Conservation (phyloP, 2,113 vertebrate species). For the Thymallus thymallus region DNA sequence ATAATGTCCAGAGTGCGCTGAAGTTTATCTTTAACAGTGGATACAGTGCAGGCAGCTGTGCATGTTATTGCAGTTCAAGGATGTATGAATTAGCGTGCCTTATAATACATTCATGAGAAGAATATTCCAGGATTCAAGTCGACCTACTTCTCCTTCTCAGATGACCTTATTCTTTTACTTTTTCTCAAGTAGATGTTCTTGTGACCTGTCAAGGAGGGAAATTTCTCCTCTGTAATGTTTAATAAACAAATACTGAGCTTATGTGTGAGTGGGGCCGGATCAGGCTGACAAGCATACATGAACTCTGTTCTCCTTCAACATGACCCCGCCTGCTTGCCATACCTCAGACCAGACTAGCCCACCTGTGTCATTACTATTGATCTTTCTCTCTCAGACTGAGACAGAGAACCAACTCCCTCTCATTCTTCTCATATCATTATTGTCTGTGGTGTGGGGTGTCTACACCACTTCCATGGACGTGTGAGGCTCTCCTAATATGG, state of each 20-base stretch:
- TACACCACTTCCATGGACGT: no score
- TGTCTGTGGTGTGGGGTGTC: background rate
- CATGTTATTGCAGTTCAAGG: no score
- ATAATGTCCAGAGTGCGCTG: slow-evolving; percentile 36
- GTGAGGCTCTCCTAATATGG: no score
- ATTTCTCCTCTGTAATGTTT: slow-evolving; percentile 6
- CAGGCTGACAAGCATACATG: background rate
- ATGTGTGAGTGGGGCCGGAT: slow-evolving; percentile 1
- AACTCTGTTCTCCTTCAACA: background rate
- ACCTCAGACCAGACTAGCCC: background rate
- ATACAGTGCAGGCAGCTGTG: background rate
- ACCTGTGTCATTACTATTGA: background rate
- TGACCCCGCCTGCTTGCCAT: slow-evolving; percentile 2
- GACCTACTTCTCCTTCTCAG: no score
- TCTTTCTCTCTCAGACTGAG: background rate
- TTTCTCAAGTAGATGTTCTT: slow-evolving; percentile 10
- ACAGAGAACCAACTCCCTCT: background rate
- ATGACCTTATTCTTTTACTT: background rate
- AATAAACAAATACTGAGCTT: background rate
- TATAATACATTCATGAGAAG: background rate
- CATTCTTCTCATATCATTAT: background rate
- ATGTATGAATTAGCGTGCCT: no score
- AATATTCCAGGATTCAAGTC: no score
- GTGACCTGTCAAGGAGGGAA: background rate
- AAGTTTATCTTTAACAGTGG: background rate